Conservation (phyloP, 1,140 invertebrate species). For the Bombus huntii region DNA sequence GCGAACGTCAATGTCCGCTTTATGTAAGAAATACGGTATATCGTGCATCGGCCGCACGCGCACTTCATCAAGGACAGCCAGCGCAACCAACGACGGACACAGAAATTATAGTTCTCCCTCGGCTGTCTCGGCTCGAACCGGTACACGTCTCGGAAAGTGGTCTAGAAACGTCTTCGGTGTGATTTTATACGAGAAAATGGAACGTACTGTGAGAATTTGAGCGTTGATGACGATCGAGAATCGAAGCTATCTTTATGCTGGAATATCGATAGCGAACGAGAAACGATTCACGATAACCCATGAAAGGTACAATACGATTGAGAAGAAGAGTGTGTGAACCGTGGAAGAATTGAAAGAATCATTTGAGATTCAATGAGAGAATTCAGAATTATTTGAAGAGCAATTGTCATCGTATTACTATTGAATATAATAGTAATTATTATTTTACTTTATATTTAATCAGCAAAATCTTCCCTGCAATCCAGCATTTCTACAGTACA, state of each 20-base stretch:
- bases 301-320: too few species aligned
- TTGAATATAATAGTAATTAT: not conserved
- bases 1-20: conserved; percentile 67
- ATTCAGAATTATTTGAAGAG: not conserved
- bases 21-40: conserved; percentile 71
- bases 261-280: not conserved
- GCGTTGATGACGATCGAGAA: not conserved
- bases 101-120: conserved; percentile 37
- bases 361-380: not conserved
- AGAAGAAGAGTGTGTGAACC: too few species aligned
- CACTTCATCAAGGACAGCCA: conserved; percentile 54
- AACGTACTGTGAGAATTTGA: not conserved
- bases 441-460: not conserved
- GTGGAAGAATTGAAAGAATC: not conserved
- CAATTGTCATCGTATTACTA: not conserved
- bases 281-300: not conserved
- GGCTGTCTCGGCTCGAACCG: not conserved
- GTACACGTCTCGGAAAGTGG: not conserved
- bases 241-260: not conserved
- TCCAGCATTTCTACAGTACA: not conserved
- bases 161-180: not conserved
- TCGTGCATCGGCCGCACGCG: conserved; percentile 50
- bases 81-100: conserved; percentile 5
- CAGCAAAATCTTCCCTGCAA: not conserved
- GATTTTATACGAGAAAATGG: not conserved